These are phyloP conservation scores for Dipodomys spectabilis DNA, from an alignment of 2,113 vertebrate species.

Conservation along the genomic window DNA sequence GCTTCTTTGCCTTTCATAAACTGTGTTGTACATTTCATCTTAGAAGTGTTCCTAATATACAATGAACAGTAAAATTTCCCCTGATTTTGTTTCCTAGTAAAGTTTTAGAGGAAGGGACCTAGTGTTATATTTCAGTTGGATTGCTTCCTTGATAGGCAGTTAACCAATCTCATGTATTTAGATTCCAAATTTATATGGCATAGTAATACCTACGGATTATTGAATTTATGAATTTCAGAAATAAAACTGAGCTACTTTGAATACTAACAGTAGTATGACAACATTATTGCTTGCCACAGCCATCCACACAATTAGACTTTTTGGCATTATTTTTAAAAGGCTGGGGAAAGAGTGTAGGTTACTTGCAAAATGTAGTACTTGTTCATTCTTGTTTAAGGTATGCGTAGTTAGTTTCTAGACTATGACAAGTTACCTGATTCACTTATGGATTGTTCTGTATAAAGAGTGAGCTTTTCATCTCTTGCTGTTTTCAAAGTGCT, in stretches of 20 bases:
- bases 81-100: not conserved
- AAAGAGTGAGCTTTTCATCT: conserved; percentile 24
- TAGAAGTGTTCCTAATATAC: not conserved
- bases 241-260: not conserved
- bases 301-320: not conserved
- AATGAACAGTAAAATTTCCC: not conserved
- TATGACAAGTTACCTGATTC: not conserved
- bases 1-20: not conserved
- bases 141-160: not conserved
- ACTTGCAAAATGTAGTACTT: not conserved
- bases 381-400: not conserved
- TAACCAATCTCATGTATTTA: not conserved
- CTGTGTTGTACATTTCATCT: not conserved
- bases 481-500: conserved; percentile 26
- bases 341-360: not conserved
- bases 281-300: not conserved
- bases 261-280: not conserved
- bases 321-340: not conserved
- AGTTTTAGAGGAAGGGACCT: not conserved
- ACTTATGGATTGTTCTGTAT: not conserved
- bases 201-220: not conserved
- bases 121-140: not conserved
- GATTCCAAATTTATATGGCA: not conserved
- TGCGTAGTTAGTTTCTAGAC: not conserved
- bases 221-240: not conserved